phyloP scores from a whole-genome alignment of 2,113 vertebrate genomes.

The Cinclus cinclus region DNA sequence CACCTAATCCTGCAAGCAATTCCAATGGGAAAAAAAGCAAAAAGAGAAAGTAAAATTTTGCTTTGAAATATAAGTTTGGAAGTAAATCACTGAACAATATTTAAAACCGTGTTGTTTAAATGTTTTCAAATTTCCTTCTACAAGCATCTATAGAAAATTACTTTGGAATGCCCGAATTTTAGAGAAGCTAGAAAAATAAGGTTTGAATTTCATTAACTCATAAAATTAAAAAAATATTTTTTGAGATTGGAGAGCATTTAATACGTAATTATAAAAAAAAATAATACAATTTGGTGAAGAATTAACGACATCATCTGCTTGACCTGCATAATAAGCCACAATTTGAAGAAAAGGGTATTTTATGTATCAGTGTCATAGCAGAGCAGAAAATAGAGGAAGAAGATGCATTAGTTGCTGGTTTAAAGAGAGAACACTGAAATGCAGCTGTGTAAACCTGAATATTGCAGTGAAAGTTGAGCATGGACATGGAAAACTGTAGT shows the following conservation, averaged over 20 bases:
- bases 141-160: background rate
- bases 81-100: background rate
- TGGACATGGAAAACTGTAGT: rapidly evolving
- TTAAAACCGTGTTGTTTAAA: background rate
- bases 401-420: background rate
- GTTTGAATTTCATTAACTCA: background rate
- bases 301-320: background rate
- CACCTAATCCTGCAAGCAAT: background rate
- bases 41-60: background rate
- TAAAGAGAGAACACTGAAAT: background rate
- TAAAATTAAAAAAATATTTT: background rate
- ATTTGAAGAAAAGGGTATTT: background rate
- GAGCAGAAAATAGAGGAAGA: background rate
- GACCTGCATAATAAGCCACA: background rate
- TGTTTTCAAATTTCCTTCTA: background rate
- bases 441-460: background rate
- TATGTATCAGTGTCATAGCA: background rate
- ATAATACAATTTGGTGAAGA: background rate
- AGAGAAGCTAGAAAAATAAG: background rate
- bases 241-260: background rate
- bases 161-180: background rate
- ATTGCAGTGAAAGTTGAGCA: background rate
- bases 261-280: background rate
- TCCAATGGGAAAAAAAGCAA: background rate
- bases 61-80: background rate